Percentiles rank a stretch among this genome's conserved stretches.
Evolutionary conservation across 2,888 invertebrate species (phyloP).

Genomic region (Argyra leucocephala): DNA sequence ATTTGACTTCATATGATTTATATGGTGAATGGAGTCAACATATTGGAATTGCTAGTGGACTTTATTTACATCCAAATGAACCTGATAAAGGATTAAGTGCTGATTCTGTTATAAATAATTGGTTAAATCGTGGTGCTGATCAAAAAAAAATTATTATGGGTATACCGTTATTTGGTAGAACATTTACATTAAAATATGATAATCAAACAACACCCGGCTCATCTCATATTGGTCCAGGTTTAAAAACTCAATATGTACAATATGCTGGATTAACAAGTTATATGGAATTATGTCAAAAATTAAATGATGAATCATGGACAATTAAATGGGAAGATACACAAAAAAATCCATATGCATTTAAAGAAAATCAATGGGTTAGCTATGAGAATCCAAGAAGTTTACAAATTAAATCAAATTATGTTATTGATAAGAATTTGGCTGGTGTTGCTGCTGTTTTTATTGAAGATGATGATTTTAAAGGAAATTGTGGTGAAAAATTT

Average conservation of each 20-base stretch:
- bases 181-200: constrained; percentile 39
- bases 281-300: constrained; percentile 40
- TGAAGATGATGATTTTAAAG: constrained; percentile 48
- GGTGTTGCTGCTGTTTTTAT: constrained; percentile 54
- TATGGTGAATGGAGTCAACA: constrained; percentile 45
- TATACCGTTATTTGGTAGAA: constrained; percentile 40
- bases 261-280: constrained; percentile 47
- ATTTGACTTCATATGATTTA: constrained; percentile 50
- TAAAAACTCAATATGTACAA: constrained; percentile 45
- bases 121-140: constrained; percentile 31
- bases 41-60: constrained; percentile 47
- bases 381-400: constrained; percentile 39
- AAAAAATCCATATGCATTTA: constrained; percentile 37
- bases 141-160: constrained; percentile 39
- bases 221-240: constrained; percentile 40
- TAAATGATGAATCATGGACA: constrained; percentile 26
- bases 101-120: constrained; percentile 22
- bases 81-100: constrained; percentile 34
- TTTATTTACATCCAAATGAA: constrained; percentile 34
- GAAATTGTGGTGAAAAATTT: constrained; percentile 14
- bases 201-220: constrained; percentile 42
- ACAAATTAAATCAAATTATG: constrained; percentile 34
- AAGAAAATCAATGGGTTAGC: constrained; percentile 36
- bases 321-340: constrained; percentile 31
- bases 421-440: constrained; percentile 41